Evolutionary conservation across 2,113 vertebrate species (phyloP).

Genomic region (Capreolus pygargus): DNA sequence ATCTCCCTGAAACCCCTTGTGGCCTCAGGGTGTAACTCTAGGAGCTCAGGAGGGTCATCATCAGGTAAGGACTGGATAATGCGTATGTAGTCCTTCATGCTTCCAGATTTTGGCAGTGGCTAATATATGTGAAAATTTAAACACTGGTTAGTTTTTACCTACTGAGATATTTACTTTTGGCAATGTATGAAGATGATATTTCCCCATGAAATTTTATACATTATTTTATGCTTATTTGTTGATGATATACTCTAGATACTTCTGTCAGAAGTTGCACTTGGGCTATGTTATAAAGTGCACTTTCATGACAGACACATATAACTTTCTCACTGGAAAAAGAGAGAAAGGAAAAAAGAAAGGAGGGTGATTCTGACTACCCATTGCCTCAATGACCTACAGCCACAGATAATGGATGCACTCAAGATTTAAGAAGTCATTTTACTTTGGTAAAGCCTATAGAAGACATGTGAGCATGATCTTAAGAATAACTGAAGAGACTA

Average conservation of each 20-base stretch:
- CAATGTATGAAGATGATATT: background rate
- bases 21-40: constrained; percentile 73
- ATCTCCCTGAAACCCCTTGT: constrained; percentile 17
- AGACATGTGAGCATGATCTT: background rate
- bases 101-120: constrained; percentile 8
- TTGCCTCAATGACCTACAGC: background rate
- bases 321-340: background rate
- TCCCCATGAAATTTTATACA: background rate
- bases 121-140: constrained; percentile 54
- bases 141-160: background rate
- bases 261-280: background rate
- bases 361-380: background rate
- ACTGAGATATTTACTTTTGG: background rate
- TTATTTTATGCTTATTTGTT: background rate
- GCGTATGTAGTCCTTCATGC: constrained; percentile 54
- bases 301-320: background rate
- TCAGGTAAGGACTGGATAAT: constrained; percentile 73
- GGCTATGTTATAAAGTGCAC: background rate
- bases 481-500: background rate
- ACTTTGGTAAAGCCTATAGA: background rate
- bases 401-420: background rate
- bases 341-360: background rate
- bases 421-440: background rate
- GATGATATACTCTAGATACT: background rate
- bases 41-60: constrained; percentile 59